Base-by-base conservation (phyloP, 2,797 vertebrate genomes). In the Liparis tanakae region DNA sequence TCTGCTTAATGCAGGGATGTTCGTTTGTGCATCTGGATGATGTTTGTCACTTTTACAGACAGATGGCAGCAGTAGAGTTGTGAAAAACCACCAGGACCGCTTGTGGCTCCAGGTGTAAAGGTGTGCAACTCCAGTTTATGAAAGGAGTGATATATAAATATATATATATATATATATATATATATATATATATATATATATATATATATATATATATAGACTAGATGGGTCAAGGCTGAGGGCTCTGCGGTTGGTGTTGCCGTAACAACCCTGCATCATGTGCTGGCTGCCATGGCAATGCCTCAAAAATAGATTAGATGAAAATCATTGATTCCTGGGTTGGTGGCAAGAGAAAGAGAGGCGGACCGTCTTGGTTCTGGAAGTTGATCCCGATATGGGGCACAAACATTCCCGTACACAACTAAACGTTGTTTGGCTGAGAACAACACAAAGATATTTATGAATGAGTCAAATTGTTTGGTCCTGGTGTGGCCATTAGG, bases 211-310 rank as follows among this genome's bases (percentile, higher is more conserved):
- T 9, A 39, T 39, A 39, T 39, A 39, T 39, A 18, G 25, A 86
- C 82, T 72, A 66, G 65, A 58, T n/a, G 25, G 86, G 80, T 87
- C 88, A 89, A 81, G 84, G 84, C 76, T 76, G 78, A 71, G 63
- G 69, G 57, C 68, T 76, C 34, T 56, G 79, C 59, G 48, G 83
- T 84, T 73, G 46, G 50, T 82, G 89, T 91, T 91, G 87, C 88
- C 76, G 58, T 89, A 88, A 89, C 87, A 88, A 90, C 87, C 67
- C 76, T n/a, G 76, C 75, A 81, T 80, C 7, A 14, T 57, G 73
- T 51, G 50, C 79, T 63, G 77, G 86, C 87, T 90, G 81, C 90
- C 78, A 91, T 90, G 86, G 84, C 64, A 34, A 91, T 88, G 79
- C 44, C 74, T 87, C 79, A 83, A 50, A 89, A 85, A 86, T 86